phyloP scores from a whole-genome alignment of 2,113 vertebrate genomes.

The Sarotherodon lohbergeri region DNA sequence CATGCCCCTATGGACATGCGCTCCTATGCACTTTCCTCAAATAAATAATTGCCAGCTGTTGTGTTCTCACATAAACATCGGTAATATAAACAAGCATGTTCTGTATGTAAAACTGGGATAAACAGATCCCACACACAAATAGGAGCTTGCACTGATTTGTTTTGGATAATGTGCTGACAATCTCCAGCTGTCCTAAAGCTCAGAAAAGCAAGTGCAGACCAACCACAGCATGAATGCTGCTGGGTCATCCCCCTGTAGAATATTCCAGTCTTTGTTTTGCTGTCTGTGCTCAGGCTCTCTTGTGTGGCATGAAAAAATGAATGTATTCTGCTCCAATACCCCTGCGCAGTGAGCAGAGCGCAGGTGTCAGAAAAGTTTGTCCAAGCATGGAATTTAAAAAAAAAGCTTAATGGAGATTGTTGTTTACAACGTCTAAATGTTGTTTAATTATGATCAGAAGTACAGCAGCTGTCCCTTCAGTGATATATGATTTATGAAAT shows the following conservation, averaged over 20 bases:
- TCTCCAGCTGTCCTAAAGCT: not conserved
- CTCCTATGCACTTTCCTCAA: not conserved
- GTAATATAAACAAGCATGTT: not conserved
- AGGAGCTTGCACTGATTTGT: not conserved
- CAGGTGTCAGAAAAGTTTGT: not conserved
- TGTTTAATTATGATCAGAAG: not conserved
- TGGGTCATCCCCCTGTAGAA: not conserved
- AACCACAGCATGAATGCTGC: not conserved
- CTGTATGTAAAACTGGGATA: not conserved
- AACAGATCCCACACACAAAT: not conserved
- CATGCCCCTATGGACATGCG: rapidly evolving
- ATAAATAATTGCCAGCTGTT: not conserved
- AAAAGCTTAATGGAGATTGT: not conserved
- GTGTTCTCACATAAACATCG: not conserved
- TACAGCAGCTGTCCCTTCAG: not conserved
- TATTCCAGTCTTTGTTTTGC: not conserved
- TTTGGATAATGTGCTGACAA: slow-evolving; percentile 5
- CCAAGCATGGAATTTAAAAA: not conserved
- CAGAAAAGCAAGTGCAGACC: not conserved
- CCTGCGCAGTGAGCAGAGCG: slow-evolving; percentile 14
- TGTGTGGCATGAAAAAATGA: slow-evolving; percentile 27
- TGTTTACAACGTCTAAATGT: not conserved
- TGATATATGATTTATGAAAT: not conserved
- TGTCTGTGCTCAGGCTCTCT: not conserved
- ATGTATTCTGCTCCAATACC: slow-evolving; percentile 22